Evolutionary conservation across 2,113 vertebrate species (phyloP), one percentile per base, ranked within the genome.

Genomic region (Sapajus apella): DNA sequence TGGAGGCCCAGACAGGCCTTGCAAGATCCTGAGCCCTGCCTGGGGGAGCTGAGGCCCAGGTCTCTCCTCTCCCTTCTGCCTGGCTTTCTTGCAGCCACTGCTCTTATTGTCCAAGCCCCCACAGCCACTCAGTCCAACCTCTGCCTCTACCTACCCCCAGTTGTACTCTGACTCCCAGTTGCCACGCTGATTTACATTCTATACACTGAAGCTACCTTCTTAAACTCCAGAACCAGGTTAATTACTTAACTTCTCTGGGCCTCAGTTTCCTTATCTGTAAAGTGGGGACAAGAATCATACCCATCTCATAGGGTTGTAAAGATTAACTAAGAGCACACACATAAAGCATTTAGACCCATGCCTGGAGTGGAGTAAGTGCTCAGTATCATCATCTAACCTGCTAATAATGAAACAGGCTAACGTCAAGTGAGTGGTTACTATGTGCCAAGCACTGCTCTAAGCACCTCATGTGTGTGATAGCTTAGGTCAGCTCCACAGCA

Each of bases 251-350:
- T 90, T 87, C n/a, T 61, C 23, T 82, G 16, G 52, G n/a, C 61
- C 75, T 96, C 83, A 80, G 45, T n/a, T 95, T 96, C 58, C 75
- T 90, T 94, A 84, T 90, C 40, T 94, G 47, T 21, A 20, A 77
- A 52, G 17, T 92, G 66, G 61, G 61, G 25, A 83, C 47, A 58
- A 77, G 79, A 87, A 52, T 40, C 37, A 27, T 30, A 50, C n/a
- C 35, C 58, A 43, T 85, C 35, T 85, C 20, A 12, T 13, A 20
- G 32, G 32, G 9, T 56, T 61, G 8, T 50, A 64, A 83, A 30
- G 21, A 30, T 56, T 70, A 86, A 30, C 40, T 52, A 40, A 72
- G 40, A 80, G 20, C 56, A 80, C 14, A 43, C 72, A 14, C 3
- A 9, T 35, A 66, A 91, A 82, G 70, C 25, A 18, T 6, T 47